Evolutionary conservation across 2,888 invertebrate genomes (phyloP), one percentile per base, ranked within the genome.

Genomic region (Dynastes maya): DNA sequence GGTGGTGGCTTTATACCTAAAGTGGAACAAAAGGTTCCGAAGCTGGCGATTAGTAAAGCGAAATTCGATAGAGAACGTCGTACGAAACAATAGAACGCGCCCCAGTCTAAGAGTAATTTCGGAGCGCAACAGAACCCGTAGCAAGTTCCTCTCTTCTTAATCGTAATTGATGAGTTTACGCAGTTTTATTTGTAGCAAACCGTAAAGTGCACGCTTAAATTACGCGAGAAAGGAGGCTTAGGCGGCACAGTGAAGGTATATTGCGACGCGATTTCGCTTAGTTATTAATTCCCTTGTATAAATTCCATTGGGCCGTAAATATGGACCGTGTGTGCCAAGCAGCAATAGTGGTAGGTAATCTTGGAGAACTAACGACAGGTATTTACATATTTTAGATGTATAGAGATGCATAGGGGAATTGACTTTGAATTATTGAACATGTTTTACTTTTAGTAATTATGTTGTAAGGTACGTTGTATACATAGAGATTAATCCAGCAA

Each of bases 91-190:
- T 63, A 63, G 63, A 32, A 32, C 63, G 63, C 32, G 45, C 45
- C 45, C 8, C 63, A 32, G 55, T 55, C 32, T 63, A 63, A 32
- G 32, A 63, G 29, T 63, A 63, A 63, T 63, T 63, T 63, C 13
- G 29, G 13, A n/a, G 29, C 32, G 63, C 63, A 63, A 63, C 32
- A 32, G 63, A 29, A 29, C 11, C 63, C 63, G 29, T n/a, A 22
- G 55, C 16, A 55, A 8, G 55, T 55, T 55, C 55, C 55, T 55
- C 53, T 55, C 51, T 68, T 68, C 68, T 68, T 68, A 68, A 68
- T 68, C 40, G 51, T 68, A 68, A 68, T 68, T 68, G 68, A 68
- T 68, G 68, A 32, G 68, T 29, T 68, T 68, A 68, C 68, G 51
- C 51, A 51, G 51, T 68, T 68, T 49, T 68, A 68, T 68, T 68